These are phyloP conservation scores for Eupristina koningsbergeri DNA, from an alignment of 1,140 invertebrate genomes.

Conservation along the genomic window DNA sequence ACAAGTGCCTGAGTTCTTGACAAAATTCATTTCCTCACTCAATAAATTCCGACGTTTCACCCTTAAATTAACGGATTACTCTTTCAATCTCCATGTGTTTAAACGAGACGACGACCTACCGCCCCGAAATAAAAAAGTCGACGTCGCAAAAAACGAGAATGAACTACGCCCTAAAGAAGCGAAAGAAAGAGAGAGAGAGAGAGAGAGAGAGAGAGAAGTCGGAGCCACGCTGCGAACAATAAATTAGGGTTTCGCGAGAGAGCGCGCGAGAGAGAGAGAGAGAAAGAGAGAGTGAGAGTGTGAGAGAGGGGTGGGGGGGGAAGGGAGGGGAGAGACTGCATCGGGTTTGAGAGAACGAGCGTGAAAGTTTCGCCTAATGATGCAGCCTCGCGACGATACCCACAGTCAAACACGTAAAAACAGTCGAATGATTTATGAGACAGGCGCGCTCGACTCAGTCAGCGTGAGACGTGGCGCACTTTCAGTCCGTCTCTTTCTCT, in stretches of 20 bases:
- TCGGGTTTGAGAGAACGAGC: slow-evolving; percentile 42
- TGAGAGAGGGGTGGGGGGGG: neutral
- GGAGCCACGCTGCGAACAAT: slow-evolving; percentile 30
- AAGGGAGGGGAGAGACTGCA: neutral
- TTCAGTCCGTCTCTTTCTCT: slow-evolving; percentile 35
- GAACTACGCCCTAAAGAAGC: neutral
- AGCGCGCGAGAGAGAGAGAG: slow-evolving; percentile 4
- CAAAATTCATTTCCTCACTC: neutral
- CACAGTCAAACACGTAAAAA: slow-evolving; percentile 67
- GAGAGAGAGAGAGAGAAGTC: slow-evolving; percentile 25
- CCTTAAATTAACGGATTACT: slow-evolving; percentile 39
- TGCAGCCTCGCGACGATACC: slow-evolving; percentile 45
- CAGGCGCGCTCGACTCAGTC: slow-evolving; percentile 55
- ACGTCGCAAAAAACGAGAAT: slow-evolving; percentile 24
- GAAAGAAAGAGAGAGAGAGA: no score
- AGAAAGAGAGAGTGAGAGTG: neutral
- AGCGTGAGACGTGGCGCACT: slow-evolving; percentile 56
- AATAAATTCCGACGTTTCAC: slow-evolving; percentile 9
- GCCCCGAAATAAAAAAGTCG: neutral
- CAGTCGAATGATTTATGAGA: slow-evolving; percentile 65
- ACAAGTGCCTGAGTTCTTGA: slow-evolving; percentile 11
- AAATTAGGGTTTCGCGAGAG: slow-evolving; percentile 48
- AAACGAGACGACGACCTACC: slow-evolving; percentile 6
- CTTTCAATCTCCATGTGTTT: slow-evolving; percentile 40
- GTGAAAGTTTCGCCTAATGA: slow-evolving; percentile 65